Conservation (phyloP, 2,113 vertebrate species). For the Pao palembangensis region DNA sequence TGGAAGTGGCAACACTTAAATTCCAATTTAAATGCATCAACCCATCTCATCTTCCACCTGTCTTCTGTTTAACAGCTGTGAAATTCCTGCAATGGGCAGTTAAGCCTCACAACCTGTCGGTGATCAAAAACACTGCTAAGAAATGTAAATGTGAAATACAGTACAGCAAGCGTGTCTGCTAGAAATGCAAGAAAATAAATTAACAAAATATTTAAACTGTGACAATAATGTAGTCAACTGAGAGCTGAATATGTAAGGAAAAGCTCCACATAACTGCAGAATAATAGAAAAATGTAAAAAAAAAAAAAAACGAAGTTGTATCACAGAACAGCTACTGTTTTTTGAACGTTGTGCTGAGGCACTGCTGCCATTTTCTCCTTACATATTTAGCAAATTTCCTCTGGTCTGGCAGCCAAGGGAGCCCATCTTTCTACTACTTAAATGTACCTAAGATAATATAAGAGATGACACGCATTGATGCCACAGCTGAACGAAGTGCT, state of each 20-base stretch:
- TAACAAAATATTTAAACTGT: neutral
- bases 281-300: too few species aligned
- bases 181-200: neutral
- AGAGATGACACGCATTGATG: too few species aligned
- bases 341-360: neutral
- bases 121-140: neutral
- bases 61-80: neutral
- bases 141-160: neutral
- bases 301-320: neutral
- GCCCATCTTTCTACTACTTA: too few species aligned
- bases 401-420: neutral
- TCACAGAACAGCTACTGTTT: neutral
- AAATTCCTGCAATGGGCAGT: too few species aligned
- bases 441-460: too few species aligned
- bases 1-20: slow-evolving; percentile 19
- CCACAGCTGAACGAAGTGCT: too few species aligned
- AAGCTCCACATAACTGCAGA: too few species aligned
- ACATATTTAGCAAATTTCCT: neutral
- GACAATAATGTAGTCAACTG: neutral
- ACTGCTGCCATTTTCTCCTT: neutral
- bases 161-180: neutral
- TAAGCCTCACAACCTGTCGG: too few species aligned
- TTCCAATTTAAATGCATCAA: slow-evolving; percentile 25
- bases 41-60: neutral
- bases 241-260: neutral